Percentiles rank a stretch among this genome's conserved stretches.
Conservation (phyloP, 2,888 invertebrate genomes). For the Dryobota labecula region DNA sequence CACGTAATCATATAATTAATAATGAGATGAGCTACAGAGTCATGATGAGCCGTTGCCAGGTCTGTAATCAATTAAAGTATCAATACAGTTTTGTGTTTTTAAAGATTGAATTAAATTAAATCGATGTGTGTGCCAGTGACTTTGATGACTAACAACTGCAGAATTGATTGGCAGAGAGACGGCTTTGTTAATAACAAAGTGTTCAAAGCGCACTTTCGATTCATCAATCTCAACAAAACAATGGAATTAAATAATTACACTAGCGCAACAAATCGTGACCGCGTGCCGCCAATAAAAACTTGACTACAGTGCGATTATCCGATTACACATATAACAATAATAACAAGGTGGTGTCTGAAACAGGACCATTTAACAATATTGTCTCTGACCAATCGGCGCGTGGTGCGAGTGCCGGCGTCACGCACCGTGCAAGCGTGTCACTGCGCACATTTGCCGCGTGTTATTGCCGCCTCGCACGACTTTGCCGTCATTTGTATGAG, state of each 20-base stretch:
- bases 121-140: constrained; percentile 56
- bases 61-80: constrained; percentile 60
- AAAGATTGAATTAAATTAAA: constrained; percentile 63
- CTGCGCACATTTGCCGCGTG: constrained; percentile 64
- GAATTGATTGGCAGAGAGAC: constrained; percentile 72
- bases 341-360: constrained; percentile 75
- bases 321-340: constrained; percentile 83
- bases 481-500: constrained; percentile 75
- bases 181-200: constrained; percentile 79
- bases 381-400: constrained; percentile 77
- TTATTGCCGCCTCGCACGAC: constrained; percentile 78
- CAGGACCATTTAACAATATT: constrained; percentile 78
- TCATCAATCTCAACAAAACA: constrained; percentile 84
- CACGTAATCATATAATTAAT: constrained; percentile 14
- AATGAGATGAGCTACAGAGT: constrained; percentile 11
- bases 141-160: constrained; percentile 70
- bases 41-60: constrained; percentile 41
- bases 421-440: constrained; percentile 62
- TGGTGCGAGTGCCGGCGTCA: constrained; percentile 60
- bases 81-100: constrained; percentile 44
- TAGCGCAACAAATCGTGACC: constrained; percentile 79
- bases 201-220: constrained; percentile 77
- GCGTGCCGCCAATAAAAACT: constrained; percentile 76
- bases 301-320: constrained; percentile 73
- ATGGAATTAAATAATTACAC: constrained; percentile 78